Conservation (phyloP, 2,888 invertebrate species). For the Pseudococcus longispinus region DNA sequence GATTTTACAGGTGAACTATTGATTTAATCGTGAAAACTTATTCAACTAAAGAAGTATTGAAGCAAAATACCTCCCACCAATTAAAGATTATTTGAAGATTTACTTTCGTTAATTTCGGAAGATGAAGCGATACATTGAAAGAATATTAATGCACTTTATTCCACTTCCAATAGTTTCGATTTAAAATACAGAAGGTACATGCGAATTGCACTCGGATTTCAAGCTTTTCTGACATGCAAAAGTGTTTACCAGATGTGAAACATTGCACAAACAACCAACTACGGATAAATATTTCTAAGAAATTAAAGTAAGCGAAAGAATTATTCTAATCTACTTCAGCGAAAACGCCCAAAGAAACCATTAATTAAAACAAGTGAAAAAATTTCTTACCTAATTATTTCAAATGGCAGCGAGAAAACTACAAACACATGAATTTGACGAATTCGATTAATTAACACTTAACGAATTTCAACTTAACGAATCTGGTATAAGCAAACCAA, state of each 20-base stretch:
- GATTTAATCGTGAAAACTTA: too few relatives aligned
- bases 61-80: neutral
- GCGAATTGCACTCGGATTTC: neutral
- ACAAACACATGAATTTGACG: neutral
- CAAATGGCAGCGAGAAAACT: neutral
- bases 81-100: neutral
- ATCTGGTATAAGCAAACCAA: conserved; percentile 38
- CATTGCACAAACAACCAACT: neutral
- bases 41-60: neutral
- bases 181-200: neutral
- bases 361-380: neutral
- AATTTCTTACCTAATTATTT: neutral
- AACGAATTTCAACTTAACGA: neutral
- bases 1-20: neutral
- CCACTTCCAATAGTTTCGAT: neutral
- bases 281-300: neutral
- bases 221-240: neutral
- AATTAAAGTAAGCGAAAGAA: neutral
- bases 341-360: conserved; percentile 1
- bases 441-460: neutral
- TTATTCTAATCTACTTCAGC: neutral
- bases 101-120: neutral
- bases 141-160: neutral
- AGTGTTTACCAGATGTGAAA: neutral
- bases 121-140: neutral